These are phyloP conservation scores for Aphelinus atriplicis DNA, from an alignment of 1,140 invertebrate genomes.

Conservation along the genomic window DNA sequence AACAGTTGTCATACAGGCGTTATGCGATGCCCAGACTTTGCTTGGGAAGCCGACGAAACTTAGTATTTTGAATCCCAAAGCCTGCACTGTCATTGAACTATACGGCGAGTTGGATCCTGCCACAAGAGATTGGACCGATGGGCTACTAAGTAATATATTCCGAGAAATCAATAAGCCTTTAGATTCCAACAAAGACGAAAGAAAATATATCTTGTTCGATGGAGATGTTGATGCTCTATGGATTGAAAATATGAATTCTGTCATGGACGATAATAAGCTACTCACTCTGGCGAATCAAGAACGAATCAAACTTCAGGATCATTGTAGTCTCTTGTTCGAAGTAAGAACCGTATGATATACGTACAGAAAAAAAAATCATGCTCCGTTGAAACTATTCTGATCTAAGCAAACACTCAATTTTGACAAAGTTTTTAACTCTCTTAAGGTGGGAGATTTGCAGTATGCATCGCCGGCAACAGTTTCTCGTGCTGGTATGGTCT, in stretches of 20 bases:
- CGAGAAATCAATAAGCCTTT: conserved; percentile 85
- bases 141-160: conserved; percentile 89
- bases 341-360: conserved; percentile 55
- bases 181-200: conserved; percentile 72
- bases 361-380: too few species aligned
- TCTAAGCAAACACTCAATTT: neutral
- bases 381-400: too few species aligned
- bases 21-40: conserved; percentile 81
- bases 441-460: conserved; percentile 82
- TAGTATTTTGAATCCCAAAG: conserved; percentile 85
- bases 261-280: conserved; percentile 94
- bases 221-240: conserved; percentile 93
- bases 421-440: neutral
- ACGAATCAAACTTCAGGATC: conserved; percentile 81
- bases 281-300: conserved; percentile 91
- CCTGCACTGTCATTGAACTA: conserved; percentile 86
- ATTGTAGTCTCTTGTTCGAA: conserved; percentile 90
- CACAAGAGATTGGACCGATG: conserved; percentile 92
- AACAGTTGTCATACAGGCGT: conserved; percentile 83
- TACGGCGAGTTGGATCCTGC: conserved; percentile 88
- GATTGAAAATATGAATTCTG: conserved; percentile 97
- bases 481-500: conserved; percentile 92
- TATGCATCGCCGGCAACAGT: conserved; percentile 93
- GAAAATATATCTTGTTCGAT: conserved; percentile 87
- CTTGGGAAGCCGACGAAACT: conserved; percentile 82